Conservation (phyloP, 2,113 vertebrate genomes). For the Mustelus asterias region DNA sequence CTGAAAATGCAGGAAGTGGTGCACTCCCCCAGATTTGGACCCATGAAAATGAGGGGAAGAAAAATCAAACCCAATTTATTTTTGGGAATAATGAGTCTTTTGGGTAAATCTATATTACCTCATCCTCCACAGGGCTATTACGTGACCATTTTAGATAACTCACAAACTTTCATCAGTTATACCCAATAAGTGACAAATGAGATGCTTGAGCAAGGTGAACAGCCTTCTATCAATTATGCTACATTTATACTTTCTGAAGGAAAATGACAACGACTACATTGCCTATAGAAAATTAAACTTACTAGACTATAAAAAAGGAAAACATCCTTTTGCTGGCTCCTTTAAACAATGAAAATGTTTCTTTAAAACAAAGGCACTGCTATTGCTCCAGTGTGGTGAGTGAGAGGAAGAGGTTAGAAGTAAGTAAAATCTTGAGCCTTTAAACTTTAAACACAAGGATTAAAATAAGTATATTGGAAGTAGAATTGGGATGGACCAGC, state of each 20-base stretch:
- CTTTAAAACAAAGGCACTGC: not conserved
- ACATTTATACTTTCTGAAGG: not conserved
- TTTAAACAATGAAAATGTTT: not conserved
- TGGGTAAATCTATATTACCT: not conserved
- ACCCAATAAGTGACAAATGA: not conserved
- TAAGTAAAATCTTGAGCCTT: not conserved
- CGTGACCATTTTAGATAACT: not conserved
- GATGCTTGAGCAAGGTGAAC: not conserved
- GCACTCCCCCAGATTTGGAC: not conserved
- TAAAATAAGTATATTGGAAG: not conserved
- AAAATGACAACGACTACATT: not conserved
- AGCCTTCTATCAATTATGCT: not conserved
- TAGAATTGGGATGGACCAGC: not conserved
- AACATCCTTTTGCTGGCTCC: not conserved
- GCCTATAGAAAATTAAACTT: not conserved
- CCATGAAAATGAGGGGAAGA: not conserved
- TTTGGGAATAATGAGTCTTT: not conserved
- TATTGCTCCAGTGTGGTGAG: not conserved
- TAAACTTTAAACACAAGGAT: not conserved
- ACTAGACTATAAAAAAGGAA: not conserved
- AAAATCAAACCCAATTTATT: not conserved
- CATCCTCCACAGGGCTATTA: not conserved
- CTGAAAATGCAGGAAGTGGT: not conserved
- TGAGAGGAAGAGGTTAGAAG: not conserved
- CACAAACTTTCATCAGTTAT: slow-evolving; percentile 15